Percentiles rank a stretch among this genome's conserved stretches.
These are phyloP conservation scores for Panthera leo DNA, from an alignment of 2,113 vertebrate species.

Conservation along the genomic window DNA sequence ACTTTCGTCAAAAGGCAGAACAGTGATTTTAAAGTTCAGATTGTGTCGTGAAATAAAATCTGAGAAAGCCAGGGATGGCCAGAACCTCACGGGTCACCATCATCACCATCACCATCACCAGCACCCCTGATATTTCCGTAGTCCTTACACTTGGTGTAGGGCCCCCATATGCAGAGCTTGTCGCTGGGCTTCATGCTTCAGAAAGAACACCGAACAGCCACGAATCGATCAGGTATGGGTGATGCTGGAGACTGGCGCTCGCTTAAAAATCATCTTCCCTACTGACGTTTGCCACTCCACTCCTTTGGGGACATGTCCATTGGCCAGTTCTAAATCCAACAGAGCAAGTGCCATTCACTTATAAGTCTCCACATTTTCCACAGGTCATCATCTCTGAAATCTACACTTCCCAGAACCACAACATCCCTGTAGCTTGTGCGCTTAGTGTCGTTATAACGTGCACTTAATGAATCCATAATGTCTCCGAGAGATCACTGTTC, in stretches of 20 bases:
- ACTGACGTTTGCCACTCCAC: neutral
- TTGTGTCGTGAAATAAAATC: neutral
- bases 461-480: neutral
- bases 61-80: neutral
- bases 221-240: neutral
- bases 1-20: neutral
- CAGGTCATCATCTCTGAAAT: neutral
- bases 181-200: neutral
- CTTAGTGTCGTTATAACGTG: neutral
- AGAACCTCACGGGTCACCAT: neutral
- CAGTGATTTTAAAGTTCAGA: slow-evolving; percentile 15
- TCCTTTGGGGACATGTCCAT: neutral
- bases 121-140: neutral
- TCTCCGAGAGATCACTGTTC: neutral
- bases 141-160: neutral
- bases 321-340: neutral
- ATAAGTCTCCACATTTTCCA: neutral
- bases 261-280: neutral
- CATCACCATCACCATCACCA: neutral
- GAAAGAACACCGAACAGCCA: neutral
- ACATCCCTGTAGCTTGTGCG: too few species aligned
- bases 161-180: fast-evolving
- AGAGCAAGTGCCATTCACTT: neutral
- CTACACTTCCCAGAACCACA: neutral
- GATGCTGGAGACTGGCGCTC: neutral